Evolutionary conservation across 2,888 invertebrate genomes (phyloP).

Genomic region (Lamproptera curius): DNA sequence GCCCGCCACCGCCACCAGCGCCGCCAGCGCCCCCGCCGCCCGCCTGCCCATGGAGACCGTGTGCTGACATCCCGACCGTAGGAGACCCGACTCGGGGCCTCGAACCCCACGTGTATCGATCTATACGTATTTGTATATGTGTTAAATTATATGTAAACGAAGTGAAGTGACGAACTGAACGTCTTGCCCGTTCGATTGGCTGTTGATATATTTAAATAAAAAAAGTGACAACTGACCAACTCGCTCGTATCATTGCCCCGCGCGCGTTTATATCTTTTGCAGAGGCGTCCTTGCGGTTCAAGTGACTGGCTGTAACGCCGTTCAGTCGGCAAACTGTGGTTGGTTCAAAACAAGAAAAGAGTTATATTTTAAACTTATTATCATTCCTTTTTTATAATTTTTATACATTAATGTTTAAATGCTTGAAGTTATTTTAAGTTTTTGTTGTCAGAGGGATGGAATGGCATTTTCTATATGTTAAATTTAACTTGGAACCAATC

Average conservation of each 20-base stretch:
- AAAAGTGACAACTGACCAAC: slow-evolving; percentile 8
- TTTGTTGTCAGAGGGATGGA: too few relatives aligned
- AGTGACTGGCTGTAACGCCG: too few relatives aligned
- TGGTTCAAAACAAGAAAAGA: too few relatives aligned
- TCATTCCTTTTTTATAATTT: too few relatives aligned
- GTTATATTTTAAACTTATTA: too few relatives aligned
- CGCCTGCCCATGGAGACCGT: slow-evolving; percentile 79
- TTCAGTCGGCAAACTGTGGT: too few relatives aligned
- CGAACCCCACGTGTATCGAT: slow-evolving; percentile 24
- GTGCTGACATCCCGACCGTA: slow-evolving; percentile 70
- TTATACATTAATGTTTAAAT: too few relatives aligned
- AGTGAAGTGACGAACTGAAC: slow-evolving; percentile 32
- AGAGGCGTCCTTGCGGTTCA: too few relatives aligned
- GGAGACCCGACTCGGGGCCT: slow-evolving; percentile 29
- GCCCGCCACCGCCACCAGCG: slow-evolving; percentile 76
- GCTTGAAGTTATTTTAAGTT: too few relatives aligned
- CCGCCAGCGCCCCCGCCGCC: slow-evolving; percentile 68
- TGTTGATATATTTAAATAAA: slow-evolving; percentile 52
- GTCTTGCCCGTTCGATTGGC: slow-evolving; percentile 49
- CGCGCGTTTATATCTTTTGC: slow-evolving; percentile 55
- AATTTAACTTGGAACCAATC: too few relatives aligned
- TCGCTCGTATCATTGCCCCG: slow-evolving; percentile 7
- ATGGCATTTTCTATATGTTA: too few relatives aligned
- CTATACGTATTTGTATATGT: slow-evolving; percentile 33
- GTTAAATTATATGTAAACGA: slow-evolving; percentile 27